Evolutionary conservation across 2,113 vertebrate genomes (phyloP).

Genomic region (Butastur rufipennis): DNA sequence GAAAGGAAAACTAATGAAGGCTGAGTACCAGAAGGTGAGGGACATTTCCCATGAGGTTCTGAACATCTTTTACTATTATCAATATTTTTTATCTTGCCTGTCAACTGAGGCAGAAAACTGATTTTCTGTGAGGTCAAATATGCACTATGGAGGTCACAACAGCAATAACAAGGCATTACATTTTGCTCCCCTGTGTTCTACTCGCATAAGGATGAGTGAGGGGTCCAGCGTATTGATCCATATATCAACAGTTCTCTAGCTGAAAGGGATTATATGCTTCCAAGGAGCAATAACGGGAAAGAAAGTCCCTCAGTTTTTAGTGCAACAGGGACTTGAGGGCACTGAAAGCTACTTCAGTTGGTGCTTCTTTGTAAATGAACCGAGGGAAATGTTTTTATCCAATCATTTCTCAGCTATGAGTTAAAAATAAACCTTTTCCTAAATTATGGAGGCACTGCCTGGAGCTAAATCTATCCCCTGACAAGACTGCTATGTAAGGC

Average conservation of each 20-base stretch:
- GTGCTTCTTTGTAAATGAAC: neutral
- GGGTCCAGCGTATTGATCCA: neutral
- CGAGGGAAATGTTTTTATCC: neutral
- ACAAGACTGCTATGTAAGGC: neutral
- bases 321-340: neutral
- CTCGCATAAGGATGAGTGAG: slow-evolving; percentile 15
- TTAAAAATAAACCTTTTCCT: neutral
- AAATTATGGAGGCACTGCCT: neutral
- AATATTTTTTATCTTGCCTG: slow-evolving; percentile 58
- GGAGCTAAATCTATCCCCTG: neutral
- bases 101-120: slow-evolving; percentile 35
- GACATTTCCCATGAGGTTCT: neutral
- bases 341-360: neutral
- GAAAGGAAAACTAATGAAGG: slow-evolving; percentile 20
- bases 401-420: neutral
- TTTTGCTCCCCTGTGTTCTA: slow-evolving; percentile 15
- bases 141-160: slow-evolving; percentile 11
- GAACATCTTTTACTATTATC: slow-evolving; percentile 26
- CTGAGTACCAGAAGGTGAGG: neutral
- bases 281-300: neutral
- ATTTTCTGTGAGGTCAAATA: slow-evolving; percentile 42
- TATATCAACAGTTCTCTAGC: slow-evolving; percentile 2
- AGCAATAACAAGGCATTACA: slow-evolving; percentile 41
- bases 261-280: neutral
- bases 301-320: neutral